A percentile compares a stretch with the other conserved stretches of the same genome.
Evolutionary conservation across 2,797 vertebrate genomes (phyloP).

Genomic region (Micropoecilia bifurca): DNA sequence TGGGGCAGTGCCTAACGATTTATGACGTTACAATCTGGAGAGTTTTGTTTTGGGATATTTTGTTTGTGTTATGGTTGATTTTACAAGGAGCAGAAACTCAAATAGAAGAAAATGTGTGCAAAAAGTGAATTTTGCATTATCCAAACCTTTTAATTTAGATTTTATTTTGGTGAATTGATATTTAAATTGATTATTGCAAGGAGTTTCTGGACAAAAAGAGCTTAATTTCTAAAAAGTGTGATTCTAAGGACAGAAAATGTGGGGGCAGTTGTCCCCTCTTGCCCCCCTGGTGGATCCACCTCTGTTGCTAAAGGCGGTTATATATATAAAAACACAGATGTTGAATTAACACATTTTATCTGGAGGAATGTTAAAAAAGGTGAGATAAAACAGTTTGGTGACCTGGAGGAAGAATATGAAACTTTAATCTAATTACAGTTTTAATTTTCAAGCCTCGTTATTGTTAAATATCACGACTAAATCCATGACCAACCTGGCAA

Average conservation of each 20-base stretch:
- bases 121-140: no score
- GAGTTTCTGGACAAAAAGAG: not conserved
- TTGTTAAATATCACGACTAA: not conserved
- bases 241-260: not conserved
- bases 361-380: not conserved
- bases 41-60: no score
- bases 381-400: not conserved
- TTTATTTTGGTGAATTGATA: not conserved
- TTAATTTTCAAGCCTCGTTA: not conserved
- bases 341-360: not conserved
- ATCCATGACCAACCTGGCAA: not conserved
- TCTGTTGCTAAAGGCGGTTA: not conserved
- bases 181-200: not conserved
- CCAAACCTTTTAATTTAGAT: not conserved
- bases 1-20: no score
- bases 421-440: not conserved
- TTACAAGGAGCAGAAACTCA: no score
- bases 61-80: no score
- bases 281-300: not conserved
- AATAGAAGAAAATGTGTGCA: no score
- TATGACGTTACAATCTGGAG: no score
- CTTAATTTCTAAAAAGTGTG: not conserved
- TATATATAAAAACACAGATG: not conserved
- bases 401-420: not conserved
- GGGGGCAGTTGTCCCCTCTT: not conserved